Evolutionary conservation across 2,113 vertebrate species (phyloP).

Genomic region (Kryptolebias marmoratus): DNA sequence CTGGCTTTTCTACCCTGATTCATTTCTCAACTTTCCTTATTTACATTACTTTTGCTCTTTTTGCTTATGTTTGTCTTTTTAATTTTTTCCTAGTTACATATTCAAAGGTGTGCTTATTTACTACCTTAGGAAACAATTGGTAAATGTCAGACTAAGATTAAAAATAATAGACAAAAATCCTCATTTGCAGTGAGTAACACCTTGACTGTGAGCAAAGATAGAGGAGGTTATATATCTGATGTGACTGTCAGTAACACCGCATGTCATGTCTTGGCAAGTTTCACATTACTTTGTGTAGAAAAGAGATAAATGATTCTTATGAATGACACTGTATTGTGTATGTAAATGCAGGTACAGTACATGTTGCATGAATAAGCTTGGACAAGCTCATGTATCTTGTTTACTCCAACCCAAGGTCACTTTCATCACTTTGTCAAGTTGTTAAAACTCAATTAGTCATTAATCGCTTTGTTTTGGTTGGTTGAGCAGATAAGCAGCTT

Average conservation of each 20-base stretch:
- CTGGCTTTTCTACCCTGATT: no score
- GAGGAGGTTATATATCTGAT: not conserved
- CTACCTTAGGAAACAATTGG: no score
- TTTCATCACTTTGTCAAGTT: slow-evolving; percentile 20
- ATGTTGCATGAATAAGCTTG: slow-evolving; percentile 1
- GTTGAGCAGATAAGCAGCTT: slow-evolving; percentile 57
- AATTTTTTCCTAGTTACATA: not conserved
- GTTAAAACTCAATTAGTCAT: slow-evolving; percentile 54
- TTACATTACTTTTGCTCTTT: no score
- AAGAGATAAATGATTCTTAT: not conserved
- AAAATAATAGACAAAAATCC: not conserved
- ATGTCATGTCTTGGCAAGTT: not conserved
- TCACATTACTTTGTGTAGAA: not conserved
- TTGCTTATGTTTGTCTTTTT: not conserved
- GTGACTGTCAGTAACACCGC: not conserved
- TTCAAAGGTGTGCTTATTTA: no score
- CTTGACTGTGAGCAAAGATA: not conserved
- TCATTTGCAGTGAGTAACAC: not conserved
- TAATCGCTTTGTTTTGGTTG: slow-evolving; percentile 46
- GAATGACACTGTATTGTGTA: not conserved
- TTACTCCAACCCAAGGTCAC: slow-evolving; percentile 56
- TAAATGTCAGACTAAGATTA: not conserved
- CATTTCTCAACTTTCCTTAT: no score
- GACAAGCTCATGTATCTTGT: slow-evolving; percentile 8
- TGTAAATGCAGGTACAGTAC: not conserved